Percentiles rank a stretch among this genome's conserved stretches.
Evolutionary conservation across 1,140 invertebrate species (phyloP).

Genomic region (Drosophila aff.): DNA sequence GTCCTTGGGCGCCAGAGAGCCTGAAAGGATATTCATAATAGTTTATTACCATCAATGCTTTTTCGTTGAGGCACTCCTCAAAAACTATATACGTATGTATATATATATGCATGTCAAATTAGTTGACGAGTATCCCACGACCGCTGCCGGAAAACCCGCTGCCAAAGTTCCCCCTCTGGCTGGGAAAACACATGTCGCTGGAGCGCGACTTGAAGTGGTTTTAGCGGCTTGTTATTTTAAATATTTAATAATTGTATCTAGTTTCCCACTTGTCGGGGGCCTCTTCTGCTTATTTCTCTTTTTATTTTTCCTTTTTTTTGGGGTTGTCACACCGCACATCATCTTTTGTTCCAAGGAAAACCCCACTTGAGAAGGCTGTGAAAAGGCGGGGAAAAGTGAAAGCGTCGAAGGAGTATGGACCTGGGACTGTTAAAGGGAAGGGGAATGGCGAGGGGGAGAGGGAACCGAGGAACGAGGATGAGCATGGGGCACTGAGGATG

Average conservation of each 20-base stretch:
- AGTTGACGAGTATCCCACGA: conserved; percentile 62
- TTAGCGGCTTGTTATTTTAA: conserved; percentile 68
- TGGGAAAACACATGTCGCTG: conserved; percentile 44
- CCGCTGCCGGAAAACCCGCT: conserved; percentile 24
- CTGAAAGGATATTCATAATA: conserved; percentile 21
- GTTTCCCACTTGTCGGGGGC: conserved; percentile 64
- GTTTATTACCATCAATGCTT: not conserved
- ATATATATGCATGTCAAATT: conserved; percentile 48
- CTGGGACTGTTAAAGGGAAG: not conserved
- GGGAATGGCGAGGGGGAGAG: not conserved
- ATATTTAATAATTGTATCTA: conserved; percentile 84
- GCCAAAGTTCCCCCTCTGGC: not conserved
- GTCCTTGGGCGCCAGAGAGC: conserved; percentile 72
- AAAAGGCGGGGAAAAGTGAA: conserved; percentile 69
- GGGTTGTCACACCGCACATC: conserved; percentile 47
- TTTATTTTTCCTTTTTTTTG: conserved; percentile 12
- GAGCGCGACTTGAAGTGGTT: conserved; percentile 72
- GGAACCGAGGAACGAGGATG: conserved; percentile 1
- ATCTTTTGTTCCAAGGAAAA: conserved; percentile 69
- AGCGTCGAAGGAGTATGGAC: conserved; percentile 43
- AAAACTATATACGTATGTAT: not conserved
- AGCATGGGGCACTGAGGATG: not conserved
- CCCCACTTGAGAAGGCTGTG: conserved; percentile 68
- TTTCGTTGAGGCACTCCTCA: not conserved
- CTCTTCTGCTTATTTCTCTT: not conserved